These are phyloP conservation scores for Drosophila yakuba DNA, from an alignment of 1,140 invertebrate species.

Conservation along the genomic window DNA sequence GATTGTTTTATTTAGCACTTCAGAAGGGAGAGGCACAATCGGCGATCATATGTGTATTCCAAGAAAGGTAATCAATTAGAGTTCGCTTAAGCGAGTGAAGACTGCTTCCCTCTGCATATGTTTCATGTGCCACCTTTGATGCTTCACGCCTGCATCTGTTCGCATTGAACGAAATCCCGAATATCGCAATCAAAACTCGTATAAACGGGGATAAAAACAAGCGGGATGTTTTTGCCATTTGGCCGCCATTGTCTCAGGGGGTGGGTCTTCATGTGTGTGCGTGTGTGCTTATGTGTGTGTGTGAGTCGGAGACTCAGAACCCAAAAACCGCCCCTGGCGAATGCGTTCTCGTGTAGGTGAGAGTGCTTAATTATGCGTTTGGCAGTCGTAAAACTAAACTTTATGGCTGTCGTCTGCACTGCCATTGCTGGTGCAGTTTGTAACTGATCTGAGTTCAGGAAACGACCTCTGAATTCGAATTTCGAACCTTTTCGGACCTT, in stretches of 20 bases:
- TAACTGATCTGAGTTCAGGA: constrained; percentile 35
- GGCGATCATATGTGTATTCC: no score
- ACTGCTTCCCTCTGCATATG: constrained; percentile 10
- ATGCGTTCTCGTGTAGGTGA: constrained; percentile 43
- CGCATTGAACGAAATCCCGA: constrained; percentile 22
- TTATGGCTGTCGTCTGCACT: constrained; percentile 55
- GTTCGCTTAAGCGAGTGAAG: neutral
- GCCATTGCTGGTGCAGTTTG: constrained; percentile 28
- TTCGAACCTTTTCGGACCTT: constrained; percentile 8
- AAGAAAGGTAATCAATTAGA: no score
- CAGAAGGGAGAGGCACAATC: no score
- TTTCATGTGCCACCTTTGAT: constrained; percentile 4
- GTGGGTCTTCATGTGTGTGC: constrained; percentile 11
- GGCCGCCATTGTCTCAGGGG: constrained; percentile 14
- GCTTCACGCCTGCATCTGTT: constrained; percentile 76
- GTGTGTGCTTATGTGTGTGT: constrained; percentile 1
- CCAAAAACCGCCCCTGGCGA: constrained; percentile 33
- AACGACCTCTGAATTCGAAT: constrained; percentile 24
- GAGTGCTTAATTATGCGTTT: constrained; percentile 74
- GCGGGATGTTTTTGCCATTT: constrained; percentile 60
- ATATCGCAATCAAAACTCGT: constrained; percentile 45
- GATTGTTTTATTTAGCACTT: no score
- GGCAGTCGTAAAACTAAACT: constrained; percentile 76
- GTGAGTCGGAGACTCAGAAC: neutral
- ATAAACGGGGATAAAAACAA: constrained; percentile 44